Conservation (phyloP, 2,888 invertebrate species). For the Smittia aterrima region DNA sequence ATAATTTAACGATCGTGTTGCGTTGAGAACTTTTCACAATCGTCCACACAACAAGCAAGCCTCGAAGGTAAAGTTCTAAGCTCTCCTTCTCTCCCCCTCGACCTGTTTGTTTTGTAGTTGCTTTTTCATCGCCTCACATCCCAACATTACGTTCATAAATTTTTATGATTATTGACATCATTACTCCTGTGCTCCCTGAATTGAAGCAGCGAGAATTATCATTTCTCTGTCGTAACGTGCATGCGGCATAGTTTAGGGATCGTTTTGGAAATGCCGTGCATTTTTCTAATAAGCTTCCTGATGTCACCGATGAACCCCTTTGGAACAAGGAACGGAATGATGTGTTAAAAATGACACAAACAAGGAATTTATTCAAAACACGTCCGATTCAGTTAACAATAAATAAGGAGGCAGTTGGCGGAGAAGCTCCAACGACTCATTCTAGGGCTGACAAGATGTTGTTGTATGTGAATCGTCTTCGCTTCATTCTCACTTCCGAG, state of each 20-base stretch:
- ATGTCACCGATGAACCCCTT: neutral
- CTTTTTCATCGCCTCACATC: neutral
- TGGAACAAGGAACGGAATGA: neutral
- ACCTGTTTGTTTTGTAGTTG: too few species aligned
- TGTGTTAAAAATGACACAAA: neutral
- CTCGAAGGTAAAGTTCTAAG: neutral
- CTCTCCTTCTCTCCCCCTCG: neutral
- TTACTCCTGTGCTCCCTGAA: neutral
- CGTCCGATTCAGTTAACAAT: constrained; percentile 41
- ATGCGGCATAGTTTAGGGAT: constrained; percentile 24
- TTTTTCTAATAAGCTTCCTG: neutral
- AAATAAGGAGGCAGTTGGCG: constrained; percentile 40
- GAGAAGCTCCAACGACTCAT: neutral
- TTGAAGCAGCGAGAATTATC: constrained; percentile 24
- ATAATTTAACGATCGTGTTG: constrained; percentile 3
- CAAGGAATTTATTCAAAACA: constrained; percentile 37
- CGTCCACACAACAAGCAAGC: too few species aligned
- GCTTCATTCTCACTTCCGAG: neutral
- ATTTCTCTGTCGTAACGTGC: constrained; percentile 12
- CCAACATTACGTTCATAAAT: constrained; percentile 13
- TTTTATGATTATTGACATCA: constrained; percentile 29
- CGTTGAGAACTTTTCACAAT: too few species aligned
- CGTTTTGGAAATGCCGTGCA: neutral
- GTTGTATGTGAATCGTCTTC: constrained; percentile 21
- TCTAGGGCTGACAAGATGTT: constrained; percentile 7